Percentiles rank a stretch among this genome's conserved stretches.
Conservation (phyloP, 2,797 vertebrate genomes). For the Gymnopithys bicolor region DNA sequence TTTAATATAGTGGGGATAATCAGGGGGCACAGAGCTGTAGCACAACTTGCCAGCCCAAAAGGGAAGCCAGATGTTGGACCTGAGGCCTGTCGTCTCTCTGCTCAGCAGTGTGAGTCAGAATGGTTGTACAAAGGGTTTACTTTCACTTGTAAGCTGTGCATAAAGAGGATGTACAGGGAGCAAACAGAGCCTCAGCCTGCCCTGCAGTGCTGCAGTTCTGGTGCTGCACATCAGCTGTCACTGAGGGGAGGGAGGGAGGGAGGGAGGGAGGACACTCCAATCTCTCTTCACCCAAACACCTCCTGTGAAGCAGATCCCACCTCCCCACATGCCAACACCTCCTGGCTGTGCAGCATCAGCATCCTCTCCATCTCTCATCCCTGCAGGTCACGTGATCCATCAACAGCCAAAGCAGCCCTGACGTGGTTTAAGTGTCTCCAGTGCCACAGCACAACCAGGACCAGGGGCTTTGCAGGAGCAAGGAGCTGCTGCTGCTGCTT, state of each 20-base stretch:
- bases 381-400: too few relatives aligned
- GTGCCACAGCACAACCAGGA: accelerated
- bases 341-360: neutral
- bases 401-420: neutral
- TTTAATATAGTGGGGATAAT: neutral
- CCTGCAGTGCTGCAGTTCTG: neutral
- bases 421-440: accelerated
- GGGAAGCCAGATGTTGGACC: constrained; percentile 12
- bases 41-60: neutral
- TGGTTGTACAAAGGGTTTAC: neutral
- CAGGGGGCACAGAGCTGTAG: neutral
- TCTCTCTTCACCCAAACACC: neutral
- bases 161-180: neutral
- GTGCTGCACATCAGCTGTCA: neutral
- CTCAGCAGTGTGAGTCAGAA: neutral
- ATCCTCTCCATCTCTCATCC: neutral
- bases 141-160: neutral
- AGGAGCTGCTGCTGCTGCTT: neutral
- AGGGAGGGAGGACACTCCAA: neutral
- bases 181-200: neutral
- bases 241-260: neutral
- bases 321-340: accelerated
- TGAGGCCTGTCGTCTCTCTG: neutral
- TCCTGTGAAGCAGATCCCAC: neutral
- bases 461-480: neutral